Percentiles rank a stretch among this genome's conserved stretches.
Conservation (phyloP, 2,888 invertebrate species). For the Oligia latruncula region DNA sequence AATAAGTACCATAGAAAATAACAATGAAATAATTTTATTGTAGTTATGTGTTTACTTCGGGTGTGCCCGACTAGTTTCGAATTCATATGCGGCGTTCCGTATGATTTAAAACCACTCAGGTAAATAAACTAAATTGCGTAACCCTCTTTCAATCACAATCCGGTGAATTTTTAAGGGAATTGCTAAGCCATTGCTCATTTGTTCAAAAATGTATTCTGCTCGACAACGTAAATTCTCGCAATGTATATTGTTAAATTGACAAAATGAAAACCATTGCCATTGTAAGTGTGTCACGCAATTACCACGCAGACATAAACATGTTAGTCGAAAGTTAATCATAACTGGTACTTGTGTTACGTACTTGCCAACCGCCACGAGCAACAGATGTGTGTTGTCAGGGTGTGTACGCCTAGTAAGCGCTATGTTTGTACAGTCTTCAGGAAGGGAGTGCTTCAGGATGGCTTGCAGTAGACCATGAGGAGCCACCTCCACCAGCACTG, state of each 20-base stretch:
- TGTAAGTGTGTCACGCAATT: neutral
- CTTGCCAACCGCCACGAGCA: slow-evolving; percentile 92
- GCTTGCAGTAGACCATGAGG: slow-evolving; percentile 97
- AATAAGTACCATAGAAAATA: neutral
- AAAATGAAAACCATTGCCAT: neutral
- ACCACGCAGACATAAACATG: neutral
- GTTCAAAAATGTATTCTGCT: neutral
- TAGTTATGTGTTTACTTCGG: neutral
- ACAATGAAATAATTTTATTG: neutral
- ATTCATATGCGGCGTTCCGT: neutral
- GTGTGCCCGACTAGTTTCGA: neutral
- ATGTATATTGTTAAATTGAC: neutral
- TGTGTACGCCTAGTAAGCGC: slow-evolving; percentile 93
- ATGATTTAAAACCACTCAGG: neutral
- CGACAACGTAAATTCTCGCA: neutral
- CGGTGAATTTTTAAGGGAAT: neutral
- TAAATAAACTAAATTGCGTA: neutral
- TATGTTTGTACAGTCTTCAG: slow-evolving; percentile 91
- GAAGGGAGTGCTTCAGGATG: slow-evolving; percentile 94
- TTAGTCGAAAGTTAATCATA: neutral
- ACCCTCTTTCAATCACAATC: neutral
- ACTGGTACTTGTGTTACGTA: slow-evolving; percentile 72
- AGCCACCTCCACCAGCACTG: slow-evolving; percentile 96
- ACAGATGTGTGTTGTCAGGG: slow-evolving; percentile 89
- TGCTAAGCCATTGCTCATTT: neutral